Evolutionary conservation across 2,113 vertebrate species (phyloP).

Genomic region (Anas platyrhynchos): DNA sequence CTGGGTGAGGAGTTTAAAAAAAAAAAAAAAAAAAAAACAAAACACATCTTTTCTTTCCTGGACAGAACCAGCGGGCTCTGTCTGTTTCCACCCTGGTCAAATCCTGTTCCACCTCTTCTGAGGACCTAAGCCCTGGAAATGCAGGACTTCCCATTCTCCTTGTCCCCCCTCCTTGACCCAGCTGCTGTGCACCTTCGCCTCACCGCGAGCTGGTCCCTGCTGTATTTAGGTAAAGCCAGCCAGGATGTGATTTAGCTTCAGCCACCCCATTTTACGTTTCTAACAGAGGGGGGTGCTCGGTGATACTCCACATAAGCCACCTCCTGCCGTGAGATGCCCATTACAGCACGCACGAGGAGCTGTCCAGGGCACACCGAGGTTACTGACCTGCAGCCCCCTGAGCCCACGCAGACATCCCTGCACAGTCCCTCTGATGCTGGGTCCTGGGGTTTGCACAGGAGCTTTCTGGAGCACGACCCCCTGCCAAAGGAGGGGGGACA

Average conservation of each 20-base stretch:
- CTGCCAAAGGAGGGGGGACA: background rate
- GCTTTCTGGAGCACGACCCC: accelerated
- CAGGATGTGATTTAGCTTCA: too few species aligned
- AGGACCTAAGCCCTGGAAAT: accelerated
- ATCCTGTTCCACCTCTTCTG: background rate
- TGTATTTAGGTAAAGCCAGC: background rate
- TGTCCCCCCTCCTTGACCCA: background rate
- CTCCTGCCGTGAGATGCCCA: background rate
- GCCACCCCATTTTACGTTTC: too few species aligned
- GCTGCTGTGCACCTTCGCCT: accelerated
- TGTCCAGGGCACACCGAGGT: too few species aligned
- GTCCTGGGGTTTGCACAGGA: accelerated
- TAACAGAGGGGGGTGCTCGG: background rate
- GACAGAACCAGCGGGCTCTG: accelerated
- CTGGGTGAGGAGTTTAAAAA: accelerated
- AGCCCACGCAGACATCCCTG: background rate
- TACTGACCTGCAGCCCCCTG: background rate
- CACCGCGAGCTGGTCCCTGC: accelerated
- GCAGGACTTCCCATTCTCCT: background rate
- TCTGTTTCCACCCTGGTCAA: background rate
- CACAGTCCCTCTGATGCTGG: accelerated
- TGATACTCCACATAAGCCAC: background rate
- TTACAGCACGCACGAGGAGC: accelerated
- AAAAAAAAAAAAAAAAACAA: accelerated
- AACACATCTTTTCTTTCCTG: accelerated